These are phyloP conservation scores for Cosmorhoe ocellata DNA, from an alignment of 2,888 invertebrate species.

Conservation along the genomic window DNA sequence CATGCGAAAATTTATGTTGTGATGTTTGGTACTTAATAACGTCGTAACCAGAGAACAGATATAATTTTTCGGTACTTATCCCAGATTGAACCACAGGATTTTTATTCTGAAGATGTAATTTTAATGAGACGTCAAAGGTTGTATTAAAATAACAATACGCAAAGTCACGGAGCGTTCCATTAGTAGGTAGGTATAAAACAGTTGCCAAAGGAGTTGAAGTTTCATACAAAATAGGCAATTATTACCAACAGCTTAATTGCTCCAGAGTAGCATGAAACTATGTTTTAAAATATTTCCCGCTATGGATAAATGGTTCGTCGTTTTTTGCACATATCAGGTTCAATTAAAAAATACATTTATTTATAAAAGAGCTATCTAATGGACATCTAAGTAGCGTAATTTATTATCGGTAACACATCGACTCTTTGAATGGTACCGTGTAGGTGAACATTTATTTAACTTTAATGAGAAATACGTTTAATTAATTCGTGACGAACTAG, in stretches of 20 bases:
- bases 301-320: constrained; percentile 17
- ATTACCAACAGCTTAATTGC: constrained; percentile 6
- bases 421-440: constrained; percentile 19
- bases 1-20: too few species aligned
- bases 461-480: constrained; percentile 15
- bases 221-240: background rate
- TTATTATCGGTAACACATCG: constrained; percentile 17
- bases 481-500: constrained; percentile 8
- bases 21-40: too few species aligned
- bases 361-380: constrained; percentile 14
- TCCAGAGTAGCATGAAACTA: constrained; percentile 6
- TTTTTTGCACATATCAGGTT: constrained; percentile 18
- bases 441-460: constrained; percentile 15
- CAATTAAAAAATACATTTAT: constrained; percentile 20
- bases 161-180: too few species aligned
- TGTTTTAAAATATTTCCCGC: constrained; percentile 15
- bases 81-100: too few species aligned
- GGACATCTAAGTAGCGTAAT: constrained; percentile 15
- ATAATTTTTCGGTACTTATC: too few species aligned
- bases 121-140: too few species aligned
- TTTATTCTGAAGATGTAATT: too few species aligned
- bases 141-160: too few species aligned
- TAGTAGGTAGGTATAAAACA: too few species aligned
- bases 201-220: background rate
- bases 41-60: too few species aligned